These are phyloP conservation scores for Drosophila meridionalis DNA, from an alignment of 2,888 invertebrate genomes.

Conservation along the genomic window DNA sequence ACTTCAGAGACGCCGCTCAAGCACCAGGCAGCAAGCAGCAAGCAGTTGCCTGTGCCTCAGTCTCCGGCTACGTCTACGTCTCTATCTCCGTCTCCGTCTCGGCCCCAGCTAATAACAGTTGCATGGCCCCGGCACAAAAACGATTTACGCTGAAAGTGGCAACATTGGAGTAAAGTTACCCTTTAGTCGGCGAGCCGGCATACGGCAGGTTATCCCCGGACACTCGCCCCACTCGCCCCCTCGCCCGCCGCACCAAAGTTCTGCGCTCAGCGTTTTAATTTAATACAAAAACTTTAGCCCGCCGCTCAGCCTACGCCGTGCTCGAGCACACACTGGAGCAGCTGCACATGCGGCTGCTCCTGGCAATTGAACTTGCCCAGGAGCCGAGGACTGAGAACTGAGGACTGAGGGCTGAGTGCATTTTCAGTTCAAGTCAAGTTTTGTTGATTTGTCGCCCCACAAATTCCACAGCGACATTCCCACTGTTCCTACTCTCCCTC, in stretches of 20 bases:
- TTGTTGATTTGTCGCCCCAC: conserved; percentile 69
- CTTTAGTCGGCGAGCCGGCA: conserved; percentile 17
- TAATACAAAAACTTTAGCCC: conserved; percentile 76
- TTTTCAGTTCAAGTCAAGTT: conserved; percentile 75
- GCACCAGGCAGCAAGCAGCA: conserved; percentile 52
- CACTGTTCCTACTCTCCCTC: not conserved
- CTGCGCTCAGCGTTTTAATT: conserved; percentile 74
- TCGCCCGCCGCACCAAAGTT: conserved; percentile 55
- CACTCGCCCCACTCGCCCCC: conserved; percentile 24
- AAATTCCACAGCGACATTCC: conserved; percentile 44
- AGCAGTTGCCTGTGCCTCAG: not conserved
- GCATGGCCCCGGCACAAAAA: conserved; percentile 64
- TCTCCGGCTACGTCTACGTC: not conserved
- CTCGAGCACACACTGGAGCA: conserved; percentile 40
- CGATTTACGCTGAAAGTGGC: conserved; percentile 75
- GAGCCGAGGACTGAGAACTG: conserved; percentile 49
- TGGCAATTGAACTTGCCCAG: conserved; percentile 51
- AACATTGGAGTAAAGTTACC: conserved; percentile 66
- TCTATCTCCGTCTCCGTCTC: not conserved
- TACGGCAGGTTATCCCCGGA: conserved; percentile 56
- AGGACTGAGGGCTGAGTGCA: conserved; percentile 64
- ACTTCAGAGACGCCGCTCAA: conserved; percentile 78
- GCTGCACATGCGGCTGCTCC: conserved; percentile 13
- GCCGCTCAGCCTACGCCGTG: conserved; percentile 52
- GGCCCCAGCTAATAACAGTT: conserved; percentile 70